These are phyloP conservation scores for Scylla paramamosain DNA, from an alignment of 1,140 invertebrate genomes.

Conservation along the genomic window DNA sequence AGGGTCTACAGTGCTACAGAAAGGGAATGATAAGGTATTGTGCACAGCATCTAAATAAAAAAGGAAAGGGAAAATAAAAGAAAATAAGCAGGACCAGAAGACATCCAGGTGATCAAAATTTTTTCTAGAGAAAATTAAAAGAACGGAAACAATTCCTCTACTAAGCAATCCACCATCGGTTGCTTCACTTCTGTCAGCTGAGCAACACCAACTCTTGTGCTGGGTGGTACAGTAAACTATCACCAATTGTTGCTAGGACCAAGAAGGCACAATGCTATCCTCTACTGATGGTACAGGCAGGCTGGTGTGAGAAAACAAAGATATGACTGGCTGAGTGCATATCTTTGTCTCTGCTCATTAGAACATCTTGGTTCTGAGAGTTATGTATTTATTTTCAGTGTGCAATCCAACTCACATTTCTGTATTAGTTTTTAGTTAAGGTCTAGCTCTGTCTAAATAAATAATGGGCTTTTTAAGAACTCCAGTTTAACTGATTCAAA, in stretches of 20 bases:
- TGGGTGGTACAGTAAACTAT: neutral
- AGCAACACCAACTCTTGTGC: neutral
- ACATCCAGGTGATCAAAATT: neutral
- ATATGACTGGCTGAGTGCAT: neutral
- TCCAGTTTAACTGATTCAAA: neutral
- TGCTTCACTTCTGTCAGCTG: neutral
- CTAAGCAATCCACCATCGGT: neutral
- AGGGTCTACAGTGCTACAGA: neutral
- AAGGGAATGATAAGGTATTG: neutral
- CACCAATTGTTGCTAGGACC: conserved; percentile 60
- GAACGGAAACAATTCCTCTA: neutral
- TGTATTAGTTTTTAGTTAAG: neutral
- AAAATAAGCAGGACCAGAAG: neutral
- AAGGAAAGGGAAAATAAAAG: neutral
- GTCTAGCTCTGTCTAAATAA: neutral
- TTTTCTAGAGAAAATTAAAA: neutral
- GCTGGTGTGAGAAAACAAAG: conserved; percentile 52
- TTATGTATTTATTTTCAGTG: conserved; percentile 30
- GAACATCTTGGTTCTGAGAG: neutral
- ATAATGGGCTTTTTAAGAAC: neutral
- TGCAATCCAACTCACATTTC: neutral
- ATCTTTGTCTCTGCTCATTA: neutral
- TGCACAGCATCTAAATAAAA: neutral
- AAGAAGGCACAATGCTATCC: conserved; percentile 45
- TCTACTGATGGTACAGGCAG: conserved; percentile 44